Conservation (phyloP, 2,797 vertebrate genomes). For the Gambusia yucatana region DNA sequence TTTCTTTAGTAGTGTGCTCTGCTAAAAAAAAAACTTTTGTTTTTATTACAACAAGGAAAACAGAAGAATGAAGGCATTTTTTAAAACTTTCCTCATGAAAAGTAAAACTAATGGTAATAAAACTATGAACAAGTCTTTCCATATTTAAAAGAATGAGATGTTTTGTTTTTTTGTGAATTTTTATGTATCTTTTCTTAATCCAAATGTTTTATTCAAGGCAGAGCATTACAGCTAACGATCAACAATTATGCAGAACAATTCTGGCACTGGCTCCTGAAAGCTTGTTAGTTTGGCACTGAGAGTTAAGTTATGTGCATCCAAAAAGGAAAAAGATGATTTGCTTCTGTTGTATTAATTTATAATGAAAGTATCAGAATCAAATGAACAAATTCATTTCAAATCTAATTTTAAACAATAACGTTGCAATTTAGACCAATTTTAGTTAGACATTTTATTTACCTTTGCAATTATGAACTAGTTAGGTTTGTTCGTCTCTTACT, state of each 20-base stretch:
- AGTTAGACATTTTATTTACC: neutral
- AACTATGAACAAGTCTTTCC: neutral
- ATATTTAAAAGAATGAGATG: neutral
- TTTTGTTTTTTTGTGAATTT: neutral
- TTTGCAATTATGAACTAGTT: neutral
- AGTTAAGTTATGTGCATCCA: conserved; percentile 1
- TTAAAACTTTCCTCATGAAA: neutral
- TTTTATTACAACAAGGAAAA: neutral
- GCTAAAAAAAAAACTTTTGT: neutral
- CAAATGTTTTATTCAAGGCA: neutral
- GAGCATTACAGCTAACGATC: neutral
- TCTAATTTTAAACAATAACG: neutral
- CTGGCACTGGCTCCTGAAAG: neutral
- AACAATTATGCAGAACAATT: neutral
- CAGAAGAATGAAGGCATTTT: neutral
- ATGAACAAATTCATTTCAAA: neutral
- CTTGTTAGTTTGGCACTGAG: conserved; percentile 3
- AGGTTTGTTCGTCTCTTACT: neutral
- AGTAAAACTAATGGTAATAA: neutral
- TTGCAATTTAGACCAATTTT: neutral
- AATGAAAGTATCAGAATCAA: neutral
- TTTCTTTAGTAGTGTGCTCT: neutral
- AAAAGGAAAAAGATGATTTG: neutral
- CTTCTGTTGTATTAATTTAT: neutral
- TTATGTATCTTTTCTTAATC: neutral